Evolutionary conservation across 1,140 invertebrate genomes (phyloP), one percentile per base, ranked within the genome.

Genomic region (Palaemon carinicauda): DNA sequence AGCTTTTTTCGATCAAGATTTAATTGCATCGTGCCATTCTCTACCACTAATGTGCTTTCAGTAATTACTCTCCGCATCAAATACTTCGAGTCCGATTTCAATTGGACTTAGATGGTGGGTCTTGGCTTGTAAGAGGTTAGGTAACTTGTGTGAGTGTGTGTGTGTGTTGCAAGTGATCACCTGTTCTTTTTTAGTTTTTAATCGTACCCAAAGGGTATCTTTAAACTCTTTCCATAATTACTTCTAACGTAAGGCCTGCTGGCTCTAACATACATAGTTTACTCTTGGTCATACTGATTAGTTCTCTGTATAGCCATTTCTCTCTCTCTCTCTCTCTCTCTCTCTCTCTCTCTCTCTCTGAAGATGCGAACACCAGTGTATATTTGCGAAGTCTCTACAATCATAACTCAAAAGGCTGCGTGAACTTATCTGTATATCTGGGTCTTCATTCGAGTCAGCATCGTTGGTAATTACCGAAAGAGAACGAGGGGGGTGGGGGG

Each of bases 391-490:
- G 24, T 10, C 65, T 69, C 24, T 12, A 17, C 33, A 60, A 4
- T 60, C 80, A 14, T 81, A 81, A 73, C 60, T 81, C 60, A 41
- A 14, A 15, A 24, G 21, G 24, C 24, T 69, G 24, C 65, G 60
- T 24, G 21, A 51, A 17, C 80, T 24, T 41, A 85, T 85, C 79
- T 79, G 82, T 75, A 85, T 85, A 79, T 33, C 53, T 19, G 74
- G 31, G 53, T 41, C 41, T 41, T 41, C 41, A 41, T 56, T 19
- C 15, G 69, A 53, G 71, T n/a, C 54, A 41, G 41, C 41, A 5
- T 41, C 82, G 17, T 31, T 41, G 33, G 24, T 53, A 33, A 78
- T 79, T 85, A 85, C 53, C 82, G 41, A 41, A 41, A 41, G 41
- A 41, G 41, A 41, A 41, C 12, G 41, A 12, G 41, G 21, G 21